Percentiles rank a stretch among this genome's conserved stretches.
Conservation (phyloP, 2,888 invertebrate species). For the Cybosia mesomella region DNA sequence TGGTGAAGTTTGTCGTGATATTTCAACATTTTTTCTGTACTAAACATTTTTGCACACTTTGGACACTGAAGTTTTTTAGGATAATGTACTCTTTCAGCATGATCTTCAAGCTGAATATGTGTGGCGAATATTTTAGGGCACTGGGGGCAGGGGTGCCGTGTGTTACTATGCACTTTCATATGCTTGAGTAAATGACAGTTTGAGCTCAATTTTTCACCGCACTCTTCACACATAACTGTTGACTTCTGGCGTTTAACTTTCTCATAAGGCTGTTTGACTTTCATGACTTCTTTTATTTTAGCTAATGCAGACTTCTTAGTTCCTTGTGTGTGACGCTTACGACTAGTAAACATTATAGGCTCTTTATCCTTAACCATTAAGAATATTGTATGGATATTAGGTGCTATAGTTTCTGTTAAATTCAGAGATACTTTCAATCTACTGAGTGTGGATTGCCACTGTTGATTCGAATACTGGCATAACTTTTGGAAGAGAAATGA, state of each 20-base stretch:
- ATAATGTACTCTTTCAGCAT: constrained; percentile 69
- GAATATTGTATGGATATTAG: constrained; percentile 60
- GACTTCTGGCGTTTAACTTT: constrained; percentile 49
- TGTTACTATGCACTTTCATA: constrained; percentile 60
- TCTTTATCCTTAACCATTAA: constrained; percentile 61
- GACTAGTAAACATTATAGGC: constrained; percentile 65
- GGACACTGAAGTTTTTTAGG: constrained; percentile 68
- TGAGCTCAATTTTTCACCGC: constrained; percentile 62
- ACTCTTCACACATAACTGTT: constrained; percentile 64
- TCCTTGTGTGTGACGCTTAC: constrained; percentile 46
- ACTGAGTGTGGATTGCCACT: constrained; percentile 62
- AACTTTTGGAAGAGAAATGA: constrained; percentile 71
- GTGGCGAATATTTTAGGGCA: constrained; percentile 69
- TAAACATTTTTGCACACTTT: constrained; percentile 71
- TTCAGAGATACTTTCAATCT: constrained; percentile 56
- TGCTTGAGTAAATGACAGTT: constrained; percentile 59
- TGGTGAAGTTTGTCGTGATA: constrained; percentile 68
- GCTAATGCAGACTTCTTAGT: constrained; percentile 60
- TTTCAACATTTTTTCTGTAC: constrained; percentile 66
- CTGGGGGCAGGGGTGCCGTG: constrained; percentile 58
- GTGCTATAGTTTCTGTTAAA: constrained; percentile 50
- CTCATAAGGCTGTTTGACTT: constrained; percentile 55
- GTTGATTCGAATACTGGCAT: constrained; percentile 60
- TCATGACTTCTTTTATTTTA: constrained; percentile 64
- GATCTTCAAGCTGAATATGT: constrained; percentile 58